Evolutionary conservation across 2,113 vertebrate genomes (phyloP).

Genomic region (Varanus komodoensis): DNA sequence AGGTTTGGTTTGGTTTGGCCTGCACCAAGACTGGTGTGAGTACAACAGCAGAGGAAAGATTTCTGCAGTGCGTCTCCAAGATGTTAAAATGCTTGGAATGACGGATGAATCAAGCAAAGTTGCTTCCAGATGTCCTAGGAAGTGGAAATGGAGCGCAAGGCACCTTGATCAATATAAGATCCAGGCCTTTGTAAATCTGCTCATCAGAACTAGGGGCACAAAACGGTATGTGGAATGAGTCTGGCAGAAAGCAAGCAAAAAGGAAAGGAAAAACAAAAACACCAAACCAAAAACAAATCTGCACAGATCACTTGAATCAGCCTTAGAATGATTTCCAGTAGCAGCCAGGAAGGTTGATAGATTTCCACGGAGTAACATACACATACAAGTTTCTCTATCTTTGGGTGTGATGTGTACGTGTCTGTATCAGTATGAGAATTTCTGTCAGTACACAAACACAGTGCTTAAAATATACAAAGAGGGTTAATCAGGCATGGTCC

Average conservation of each 20-base stretch:
- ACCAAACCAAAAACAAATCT: no score
- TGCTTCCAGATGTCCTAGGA: not conserved
- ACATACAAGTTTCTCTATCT: not conserved
- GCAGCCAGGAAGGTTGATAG: not conserved
- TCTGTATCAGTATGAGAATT: fast-evolving
- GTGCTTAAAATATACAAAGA: no score
- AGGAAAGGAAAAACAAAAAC: no score
- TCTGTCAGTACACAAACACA: no score
- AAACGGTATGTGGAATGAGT: not conserved
- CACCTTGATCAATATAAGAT: not conserved
- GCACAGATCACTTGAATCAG: no score
- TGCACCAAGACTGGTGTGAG: slow-evolving; percentile 30
- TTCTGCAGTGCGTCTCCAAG: not conserved
- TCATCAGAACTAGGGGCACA: not conserved
- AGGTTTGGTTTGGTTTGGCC: slow-evolving; percentile 17
- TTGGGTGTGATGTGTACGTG: no score
- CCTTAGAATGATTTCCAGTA: not conserved
- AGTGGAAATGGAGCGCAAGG: not conserved
- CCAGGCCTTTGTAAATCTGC: not conserved
- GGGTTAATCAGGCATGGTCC: no score
- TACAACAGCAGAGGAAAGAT: not conserved
- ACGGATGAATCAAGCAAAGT: not conserved
- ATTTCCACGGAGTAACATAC: not conserved
- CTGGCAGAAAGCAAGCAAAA: not conserved
- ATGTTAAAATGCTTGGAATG: not conserved